phyloP scores from a whole-genome alignment of 2,888 invertebrate species.

The Melipona bicolor region DNA sequence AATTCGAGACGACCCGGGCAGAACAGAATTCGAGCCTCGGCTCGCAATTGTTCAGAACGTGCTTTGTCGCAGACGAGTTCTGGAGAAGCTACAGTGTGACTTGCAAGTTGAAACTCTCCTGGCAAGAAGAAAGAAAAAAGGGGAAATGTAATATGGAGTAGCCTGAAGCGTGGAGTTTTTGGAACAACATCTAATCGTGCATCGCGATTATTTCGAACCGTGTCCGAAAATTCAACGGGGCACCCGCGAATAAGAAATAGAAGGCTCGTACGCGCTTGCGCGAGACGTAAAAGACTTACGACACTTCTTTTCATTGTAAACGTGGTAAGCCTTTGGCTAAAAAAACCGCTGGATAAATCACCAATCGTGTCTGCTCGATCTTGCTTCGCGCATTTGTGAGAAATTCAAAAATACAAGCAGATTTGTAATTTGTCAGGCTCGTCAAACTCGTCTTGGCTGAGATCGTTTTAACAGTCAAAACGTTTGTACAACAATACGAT shows the following conservation, averaged over 20 bases:
- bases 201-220: constrained; percentile 66
- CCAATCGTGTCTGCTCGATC: background rate
- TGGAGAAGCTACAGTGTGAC: background rate
- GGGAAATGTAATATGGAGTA: background rate
- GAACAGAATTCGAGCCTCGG: background rate
- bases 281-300: constrained; percentile 22
- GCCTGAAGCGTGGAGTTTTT: background rate
- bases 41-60: background rate
- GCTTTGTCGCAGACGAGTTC: background rate
- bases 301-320: constrained; percentile 20
- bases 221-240: constrained; percentile 2
- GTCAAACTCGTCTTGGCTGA: no score
- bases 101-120: background rate
- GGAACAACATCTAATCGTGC: constrained; percentile 23
- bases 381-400: background rate
- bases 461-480: no score
- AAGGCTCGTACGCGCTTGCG: background rate
- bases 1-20: constrained; percentile 26
- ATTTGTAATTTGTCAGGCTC: no score
- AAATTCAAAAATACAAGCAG: background rate
- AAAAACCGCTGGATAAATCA: background rate
- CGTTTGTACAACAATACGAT: no score
- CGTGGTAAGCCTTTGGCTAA: no score
- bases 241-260: constrained; percentile 53
- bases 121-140: background rate